Evolutionary conservation across 2,113 vertebrate genomes (phyloP), one percentile per base, ranked within the genome.

Genomic region (Melanocharis versteri): DNA sequence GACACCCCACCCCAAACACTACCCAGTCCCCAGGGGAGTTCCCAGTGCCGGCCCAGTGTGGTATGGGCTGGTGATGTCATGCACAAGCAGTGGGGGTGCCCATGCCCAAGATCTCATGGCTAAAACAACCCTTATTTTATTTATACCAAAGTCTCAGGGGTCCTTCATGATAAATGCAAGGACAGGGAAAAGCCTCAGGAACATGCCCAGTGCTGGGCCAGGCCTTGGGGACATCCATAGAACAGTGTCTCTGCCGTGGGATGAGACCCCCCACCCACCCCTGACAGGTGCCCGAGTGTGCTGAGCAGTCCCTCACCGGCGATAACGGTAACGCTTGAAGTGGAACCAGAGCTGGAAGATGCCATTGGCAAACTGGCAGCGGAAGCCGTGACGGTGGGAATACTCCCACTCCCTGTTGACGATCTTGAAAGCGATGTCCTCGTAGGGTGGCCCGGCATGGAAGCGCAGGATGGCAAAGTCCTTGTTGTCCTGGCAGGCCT

Each of bases 311-410:
- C 31, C 64, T 98, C 95, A 99, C 65, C 99, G 97, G 56, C 99
- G 98, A 96, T 99, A 99, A 27, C 99, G 99, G 96, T 99, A 99
- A 15, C 99, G 98, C 97, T 99, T 99, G 93, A 99, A 99, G 96
- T 99, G 99, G 97, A 99, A 99, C 99, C 99, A 99, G 72, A 99
- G 98, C 97, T 99, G 99, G 96, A 99, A 99, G 97, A 99, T 99
- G 21, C 99, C 99, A 0, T 99, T 99, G 86, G 99, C 98, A 7
- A 99, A 99, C 97, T 99, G 99, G 97, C 99, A 99, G 88, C 99
- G 99, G 97, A 99, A 99, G 89, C 99, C 99, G 0, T 99, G 99
- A 12, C 99, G 98, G 94, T 99, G 99, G 0, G 99, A 99, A 80
- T 99, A 99, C 61, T 99, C 99, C 99, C 99, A 99, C 95, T 99